phyloP scores from a whole-genome alignment of 1,140 invertebrate genomes.

The Drosophila tsacasi region DNA sequence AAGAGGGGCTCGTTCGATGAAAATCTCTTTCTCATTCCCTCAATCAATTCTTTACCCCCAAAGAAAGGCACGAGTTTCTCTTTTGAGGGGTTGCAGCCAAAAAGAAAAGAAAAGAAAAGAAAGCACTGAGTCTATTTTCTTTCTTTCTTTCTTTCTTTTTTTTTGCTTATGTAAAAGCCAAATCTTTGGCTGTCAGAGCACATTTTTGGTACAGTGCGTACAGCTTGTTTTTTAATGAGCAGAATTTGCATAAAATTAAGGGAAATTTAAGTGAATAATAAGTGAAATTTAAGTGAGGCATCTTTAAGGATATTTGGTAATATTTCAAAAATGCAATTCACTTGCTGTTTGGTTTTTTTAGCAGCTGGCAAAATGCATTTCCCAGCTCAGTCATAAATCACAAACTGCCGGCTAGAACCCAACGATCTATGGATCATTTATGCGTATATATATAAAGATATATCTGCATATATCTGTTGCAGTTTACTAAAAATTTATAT shows the following conservation, averaged over 20 bases:
- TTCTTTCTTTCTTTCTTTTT: neutral
- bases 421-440: slow-evolving; percentile 25
- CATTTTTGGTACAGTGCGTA: neutral
- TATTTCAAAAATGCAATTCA: neutral
- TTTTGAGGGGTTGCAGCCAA: slow-evolving; percentile 29
- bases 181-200: neutral
- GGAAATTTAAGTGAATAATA: too few relatives aligned
- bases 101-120: slow-evolving; percentile 33
- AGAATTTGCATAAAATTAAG: too few relatives aligned
- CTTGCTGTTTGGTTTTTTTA: neutral
- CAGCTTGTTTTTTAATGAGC: neutral
- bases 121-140: neutral
- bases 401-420: neutral
- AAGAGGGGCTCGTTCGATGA: slow-evolving; percentile 70
- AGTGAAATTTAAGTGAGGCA: too few relatives aligned
- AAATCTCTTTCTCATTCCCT: neutral
- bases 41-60: slow-evolving; percentile 4
- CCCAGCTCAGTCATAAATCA: neutral
- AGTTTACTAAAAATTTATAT: slow-evolving; percentile 5
- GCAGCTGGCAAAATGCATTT: slow-evolving; percentile 8
- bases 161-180: slow-evolving; percentile 56
- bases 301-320: neutral
- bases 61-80: neutral
- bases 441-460: neutral
- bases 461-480: neutral